These are phyloP conservation scores for Chouioia cunea DNA, from an alignment of 2,888 invertebrate species.

Conservation along the genomic window DNA sequence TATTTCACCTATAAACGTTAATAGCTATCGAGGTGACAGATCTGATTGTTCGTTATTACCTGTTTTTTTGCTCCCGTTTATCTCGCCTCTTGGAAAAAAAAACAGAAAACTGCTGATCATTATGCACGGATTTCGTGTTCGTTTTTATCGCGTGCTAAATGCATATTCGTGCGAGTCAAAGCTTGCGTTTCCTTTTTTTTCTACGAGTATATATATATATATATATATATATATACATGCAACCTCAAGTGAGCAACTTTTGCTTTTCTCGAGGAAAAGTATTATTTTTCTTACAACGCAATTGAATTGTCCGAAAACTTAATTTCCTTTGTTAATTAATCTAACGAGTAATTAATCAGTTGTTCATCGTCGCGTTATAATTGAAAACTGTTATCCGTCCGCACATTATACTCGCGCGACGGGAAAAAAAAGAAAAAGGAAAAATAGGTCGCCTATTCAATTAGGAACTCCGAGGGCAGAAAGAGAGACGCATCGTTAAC, in stretches of 20 bases:
- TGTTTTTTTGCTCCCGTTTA: constrained; percentile 13
- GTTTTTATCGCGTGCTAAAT: constrained; percentile 32
- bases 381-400: too few relatives aligned
- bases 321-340: too few relatives aligned
- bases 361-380: too few relatives aligned
- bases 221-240: too few relatives aligned
- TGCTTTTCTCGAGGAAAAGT: constrained; percentile 9
- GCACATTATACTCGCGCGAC: too few relatives aligned
- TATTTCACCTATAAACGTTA: not conserved
- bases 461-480: too few relatives aligned
- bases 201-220: too few relatives aligned
- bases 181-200: constrained; percentile 17
- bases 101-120: constrained; percentile 16
- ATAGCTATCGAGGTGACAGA: not conserved
- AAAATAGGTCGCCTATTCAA: too few relatives aligned
- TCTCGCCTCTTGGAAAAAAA: not conserved
- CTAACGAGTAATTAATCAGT: too few relatives aligned
- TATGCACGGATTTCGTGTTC: constrained; percentile 28
- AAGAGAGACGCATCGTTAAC: too few relatives aligned
- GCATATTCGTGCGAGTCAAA: constrained; percentile 18
- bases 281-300: not conserved
- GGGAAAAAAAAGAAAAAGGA: too few relatives aligned
- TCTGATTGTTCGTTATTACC: constrained; percentile 16
- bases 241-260: constrained; percentile 2
- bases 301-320: not conserved